phyloP scores from a whole-genome alignment of 2,113 vertebrate genomes.

The Platysternon megacephalum region DNA sequence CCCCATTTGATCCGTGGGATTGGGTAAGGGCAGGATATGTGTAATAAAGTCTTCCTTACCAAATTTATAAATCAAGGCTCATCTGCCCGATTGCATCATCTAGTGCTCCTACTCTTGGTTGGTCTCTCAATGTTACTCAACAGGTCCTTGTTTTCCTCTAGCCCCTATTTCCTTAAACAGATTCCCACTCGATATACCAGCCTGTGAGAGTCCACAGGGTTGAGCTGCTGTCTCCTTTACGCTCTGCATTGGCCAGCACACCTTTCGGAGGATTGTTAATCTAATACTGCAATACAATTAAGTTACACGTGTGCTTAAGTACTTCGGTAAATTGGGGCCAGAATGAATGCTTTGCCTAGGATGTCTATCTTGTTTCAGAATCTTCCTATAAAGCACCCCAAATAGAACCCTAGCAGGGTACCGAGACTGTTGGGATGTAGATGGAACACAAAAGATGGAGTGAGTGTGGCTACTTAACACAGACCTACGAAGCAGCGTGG shows the following conservation, averaged over 20 bases:
- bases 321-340: rapidly evolving
- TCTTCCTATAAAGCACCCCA: neutral
- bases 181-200: rapidly evolving
- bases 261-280: rapidly evolving
- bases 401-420: neutral
- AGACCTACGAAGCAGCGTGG: neutral
- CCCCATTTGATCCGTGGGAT: rapidly evolving
- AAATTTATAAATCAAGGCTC: neutral
- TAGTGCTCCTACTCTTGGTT: rapidly evolving
- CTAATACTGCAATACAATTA: neutral
- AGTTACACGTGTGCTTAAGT: rapidly evolving
- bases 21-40: rapidly evolving
- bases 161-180: rapidly evolving
- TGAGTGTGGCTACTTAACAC: rapidly evolving
- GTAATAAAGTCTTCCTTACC: rapidly evolving
- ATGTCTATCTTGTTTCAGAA: rapidly evolving
- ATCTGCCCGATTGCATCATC: rapidly evolving
- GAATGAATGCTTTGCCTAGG: too few species aligned
- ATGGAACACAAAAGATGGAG: neutral
- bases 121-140: rapidly evolving
- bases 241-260: rapidly evolving
- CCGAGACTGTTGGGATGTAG: too few species aligned
- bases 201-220: neutral
- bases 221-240: neutral
- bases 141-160: rapidly evolving